Conservation (phyloP, 2,797 vertebrate genomes). For the Apodemus agrarius region DNA sequence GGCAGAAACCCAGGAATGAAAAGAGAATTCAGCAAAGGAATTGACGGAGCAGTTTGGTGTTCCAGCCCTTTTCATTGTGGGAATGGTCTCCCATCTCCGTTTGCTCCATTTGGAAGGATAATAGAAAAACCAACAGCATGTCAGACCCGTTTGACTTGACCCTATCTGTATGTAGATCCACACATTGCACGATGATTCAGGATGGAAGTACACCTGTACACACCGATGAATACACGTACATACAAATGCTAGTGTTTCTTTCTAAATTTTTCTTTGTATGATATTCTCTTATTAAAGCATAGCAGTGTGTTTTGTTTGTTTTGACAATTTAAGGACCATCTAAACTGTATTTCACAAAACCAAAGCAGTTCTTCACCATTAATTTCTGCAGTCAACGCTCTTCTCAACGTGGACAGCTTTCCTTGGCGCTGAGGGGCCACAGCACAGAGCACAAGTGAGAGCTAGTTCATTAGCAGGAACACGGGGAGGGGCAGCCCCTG, state of each 20-base stretch:
- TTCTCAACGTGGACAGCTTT: constrained; percentile 87
- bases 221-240: not conserved
- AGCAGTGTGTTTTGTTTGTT: constrained; percentile 82
- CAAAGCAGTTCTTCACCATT: constrained; percentile 85
- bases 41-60: constrained; percentile 81
- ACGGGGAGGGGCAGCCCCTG: constrained; percentile 87
- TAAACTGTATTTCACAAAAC: constrained; percentile 86
- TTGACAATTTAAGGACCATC: constrained; percentile 84
- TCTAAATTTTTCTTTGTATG: constrained; percentile 60
- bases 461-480: constrained; percentile 92
- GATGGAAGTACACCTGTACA: not conserved
- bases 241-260: constrained; percentile 37
- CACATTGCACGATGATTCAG: not conserved
- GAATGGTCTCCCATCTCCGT: constrained; percentile 74
- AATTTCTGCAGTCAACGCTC: constrained; percentile 86
- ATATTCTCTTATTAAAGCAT: constrained; percentile 79
- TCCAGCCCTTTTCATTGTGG: constrained; percentile 79
- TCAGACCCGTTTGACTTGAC: constrained; percentile 63
- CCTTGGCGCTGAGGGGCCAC: constrained; percentile 83
- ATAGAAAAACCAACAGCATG: constrained; percentile 75
- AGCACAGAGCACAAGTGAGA: constrained; percentile 86
- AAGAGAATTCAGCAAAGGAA: constrained; percentile 76
- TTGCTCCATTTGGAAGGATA: constrained; percentile 77
- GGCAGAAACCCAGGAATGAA: constrained; percentile 77
- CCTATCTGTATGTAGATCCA: not conserved